These are phyloP conservation scores for Drosophila anomelani DNA, from an alignment of 2,888 invertebrate genomes.

Conservation along the genomic window DNA sequence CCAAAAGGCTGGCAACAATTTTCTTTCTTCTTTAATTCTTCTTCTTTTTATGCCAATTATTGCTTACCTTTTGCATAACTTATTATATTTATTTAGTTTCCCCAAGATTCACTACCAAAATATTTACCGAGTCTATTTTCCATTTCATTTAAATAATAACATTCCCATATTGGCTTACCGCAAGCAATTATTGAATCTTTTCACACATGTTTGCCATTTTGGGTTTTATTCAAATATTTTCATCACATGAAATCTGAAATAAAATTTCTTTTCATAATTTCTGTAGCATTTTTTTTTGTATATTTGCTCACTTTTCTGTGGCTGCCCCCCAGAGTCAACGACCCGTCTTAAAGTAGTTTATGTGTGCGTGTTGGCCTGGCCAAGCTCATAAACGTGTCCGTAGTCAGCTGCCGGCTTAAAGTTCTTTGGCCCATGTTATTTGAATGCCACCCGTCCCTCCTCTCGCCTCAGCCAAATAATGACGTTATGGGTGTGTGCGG, in stretches of 20 bases:
- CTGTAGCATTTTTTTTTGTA: constrained; percentile 5
- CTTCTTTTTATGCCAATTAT: too few species aligned
- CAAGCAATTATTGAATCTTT: constrained; percentile 15
- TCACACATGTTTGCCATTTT: constrained; percentile 31
- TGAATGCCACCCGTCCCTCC: constrained; percentile 45
- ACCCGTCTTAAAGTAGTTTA: constrained; percentile 40
- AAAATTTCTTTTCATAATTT: constrained; percentile 9
- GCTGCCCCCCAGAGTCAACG: constrained; percentile 20
- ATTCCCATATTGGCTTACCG: constrained; percentile 3
- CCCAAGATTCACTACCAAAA: background rate
- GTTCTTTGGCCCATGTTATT: constrained; percentile 55
- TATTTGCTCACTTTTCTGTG: constrained; percentile 27
- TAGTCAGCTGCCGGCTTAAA: constrained; percentile 52
- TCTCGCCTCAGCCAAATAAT: background rate
- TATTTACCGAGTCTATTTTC: background rate
- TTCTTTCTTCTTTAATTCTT: background rate
- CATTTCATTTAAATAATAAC: background rate
- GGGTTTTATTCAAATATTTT: constrained; percentile 13
- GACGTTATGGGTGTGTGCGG: constrained; percentile 7
- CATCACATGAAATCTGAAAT: background rate
- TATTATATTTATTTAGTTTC: background rate
- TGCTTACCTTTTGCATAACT: background rate
- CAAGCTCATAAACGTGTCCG: constrained; percentile 54
- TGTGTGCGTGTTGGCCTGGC: constrained; percentile 44
- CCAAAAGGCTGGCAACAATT: background rate